phyloP scores from a whole-genome alignment of 2,888 invertebrate genomes.

The Chelonus formosanus region DNA sequence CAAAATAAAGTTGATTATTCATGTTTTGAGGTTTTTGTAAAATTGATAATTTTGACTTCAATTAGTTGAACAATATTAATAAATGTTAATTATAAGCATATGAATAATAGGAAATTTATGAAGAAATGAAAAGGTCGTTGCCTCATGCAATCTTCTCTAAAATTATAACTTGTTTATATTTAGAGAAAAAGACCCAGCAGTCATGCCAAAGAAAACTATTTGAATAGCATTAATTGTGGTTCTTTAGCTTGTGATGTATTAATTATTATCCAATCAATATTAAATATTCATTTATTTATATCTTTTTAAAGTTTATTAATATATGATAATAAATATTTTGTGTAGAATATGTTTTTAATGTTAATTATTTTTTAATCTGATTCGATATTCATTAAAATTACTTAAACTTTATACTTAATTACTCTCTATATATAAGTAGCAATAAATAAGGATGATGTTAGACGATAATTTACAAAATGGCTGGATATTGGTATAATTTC shows the following conservation, averaged over 20 bases:
- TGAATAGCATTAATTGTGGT: not conserved
- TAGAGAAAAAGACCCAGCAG: slow-evolving; percentile 11
- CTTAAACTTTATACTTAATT: too few species aligned
- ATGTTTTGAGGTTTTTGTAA: too few species aligned
- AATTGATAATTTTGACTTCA: too few species aligned
- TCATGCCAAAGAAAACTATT: slow-evolving; percentile 5
- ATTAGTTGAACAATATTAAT: too few species aligned
- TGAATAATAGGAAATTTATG: not conserved
- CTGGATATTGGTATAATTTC: slow-evolving; percentile 34
- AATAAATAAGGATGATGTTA: not conserved
- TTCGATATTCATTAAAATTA: too few species aligned
- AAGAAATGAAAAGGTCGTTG: slow-evolving; percentile 32
- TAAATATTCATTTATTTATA: not conserved
- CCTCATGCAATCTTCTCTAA: slow-evolving; percentile 36
- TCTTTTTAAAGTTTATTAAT: too few species aligned
- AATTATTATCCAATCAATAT: not conserved
- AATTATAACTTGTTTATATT: slow-evolving; percentile 32
- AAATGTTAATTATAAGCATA: not conserved
- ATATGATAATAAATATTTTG: not conserved
- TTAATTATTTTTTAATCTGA: too few species aligned
- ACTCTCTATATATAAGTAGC: not conserved
- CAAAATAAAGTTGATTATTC: too few species aligned
- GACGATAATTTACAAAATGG: slow-evolving; percentile 21
- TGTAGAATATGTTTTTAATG: not conserved
- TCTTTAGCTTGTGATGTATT: not conserved